Evolutionary conservation across 1,140 invertebrate genomes (phyloP).

Genomic region (Microplitis demolitor): DNA sequence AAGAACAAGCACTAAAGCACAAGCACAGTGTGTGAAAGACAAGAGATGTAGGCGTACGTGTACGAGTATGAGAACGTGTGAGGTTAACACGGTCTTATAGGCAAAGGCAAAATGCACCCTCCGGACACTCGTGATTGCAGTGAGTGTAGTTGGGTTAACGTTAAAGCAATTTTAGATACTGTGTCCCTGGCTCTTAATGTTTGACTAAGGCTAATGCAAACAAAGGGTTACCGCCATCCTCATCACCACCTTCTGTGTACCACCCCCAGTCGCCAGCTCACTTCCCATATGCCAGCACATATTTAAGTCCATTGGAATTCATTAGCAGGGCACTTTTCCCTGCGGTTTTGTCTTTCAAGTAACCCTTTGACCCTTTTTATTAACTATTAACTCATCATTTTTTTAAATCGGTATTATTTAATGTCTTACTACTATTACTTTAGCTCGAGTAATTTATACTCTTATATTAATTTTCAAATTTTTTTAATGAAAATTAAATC

Average conservation of each 20-base stretch:
- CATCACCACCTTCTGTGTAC: background rate
- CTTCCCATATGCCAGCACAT: background rate
- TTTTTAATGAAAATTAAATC: no score
- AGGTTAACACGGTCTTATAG: background rate
- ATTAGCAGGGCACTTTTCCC: constrained; percentile 33
- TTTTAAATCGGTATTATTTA: background rate
- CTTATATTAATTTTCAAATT: no score
- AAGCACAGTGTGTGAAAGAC: background rate
- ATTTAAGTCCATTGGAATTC: constrained; percentile 42
- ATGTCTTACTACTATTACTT: no score
- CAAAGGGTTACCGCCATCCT: constrained; percentile 36
- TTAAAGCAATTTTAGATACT: constrained; percentile 44
- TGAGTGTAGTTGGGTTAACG: constrained; percentile 24
- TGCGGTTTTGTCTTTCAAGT: background rate
- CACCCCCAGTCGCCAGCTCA: background rate
- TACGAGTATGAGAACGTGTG: no score
- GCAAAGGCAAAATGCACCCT: constrained; percentile 46
- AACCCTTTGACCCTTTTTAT: background rate
- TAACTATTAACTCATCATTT: background rate
- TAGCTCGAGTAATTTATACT: no score
- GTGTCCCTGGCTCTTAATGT: constrained; percentile 35
- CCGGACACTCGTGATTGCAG: constrained; percentile 32
- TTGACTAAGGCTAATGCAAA: constrained; percentile 39
- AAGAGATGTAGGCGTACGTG: background rate
- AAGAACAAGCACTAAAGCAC: background rate